Percentiles rank a stretch among this genome's conserved stretches.
Evolutionary conservation across 2,888 invertebrate genomes (phyloP).

Genomic region (Amorpha juglandis): DNA sequence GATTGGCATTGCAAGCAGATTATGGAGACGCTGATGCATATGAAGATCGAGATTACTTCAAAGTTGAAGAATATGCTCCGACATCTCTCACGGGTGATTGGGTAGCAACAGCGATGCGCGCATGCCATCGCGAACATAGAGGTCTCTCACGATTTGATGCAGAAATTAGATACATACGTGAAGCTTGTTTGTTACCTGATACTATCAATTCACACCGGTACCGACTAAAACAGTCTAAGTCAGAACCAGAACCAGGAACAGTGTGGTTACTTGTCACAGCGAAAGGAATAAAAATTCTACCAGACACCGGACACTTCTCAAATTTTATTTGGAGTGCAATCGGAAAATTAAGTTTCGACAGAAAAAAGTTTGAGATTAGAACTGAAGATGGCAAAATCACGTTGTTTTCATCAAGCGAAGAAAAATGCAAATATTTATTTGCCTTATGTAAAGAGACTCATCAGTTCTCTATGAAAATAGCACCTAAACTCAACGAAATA

Average conservation of each 20-base stretch:
- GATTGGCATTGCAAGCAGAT: conserved; percentile 96
- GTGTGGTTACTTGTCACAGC: conserved; percentile 96
- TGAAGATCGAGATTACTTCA: conserved; percentile 85
- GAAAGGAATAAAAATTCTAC: conserved; percentile 94
- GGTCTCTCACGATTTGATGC: conserved; percentile 92
- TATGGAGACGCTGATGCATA: conserved; percentile 88
- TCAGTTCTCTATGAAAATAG: conserved; percentile 97
- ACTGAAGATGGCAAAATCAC: conserved; percentile 94
- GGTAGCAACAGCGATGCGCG: conserved; percentile 86
- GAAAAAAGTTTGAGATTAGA: conserved; percentile 98
- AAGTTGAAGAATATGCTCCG: conserved; percentile 94
- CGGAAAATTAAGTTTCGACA: conserved; percentile 97
- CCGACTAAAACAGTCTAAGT: conserved; percentile 90
- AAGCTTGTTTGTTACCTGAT: conserved; percentile 92
- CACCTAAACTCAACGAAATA: conserved; percentile 92
- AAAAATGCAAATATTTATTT: conserved; percentile 95
- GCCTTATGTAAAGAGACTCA: conserved; percentile 96
- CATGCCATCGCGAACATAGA: conserved; percentile 92
- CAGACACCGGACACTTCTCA: conserved; percentile 87
- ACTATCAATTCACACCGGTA: conserved; percentile 95
- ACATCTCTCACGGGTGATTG: conserved; percentile 85
- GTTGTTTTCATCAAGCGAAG: conserved; percentile 95
- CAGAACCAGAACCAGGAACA: conserved; percentile 89
- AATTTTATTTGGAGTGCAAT: conserved; percentile 98
- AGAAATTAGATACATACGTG: conserved; percentile 93